Percentiles rank a stretch among this genome's conserved stretches.
These are phyloP conservation scores for Dryoscopus gambensis DNA, from an alignment of 2,113 vertebrate species.

Conservation along the genomic window DNA sequence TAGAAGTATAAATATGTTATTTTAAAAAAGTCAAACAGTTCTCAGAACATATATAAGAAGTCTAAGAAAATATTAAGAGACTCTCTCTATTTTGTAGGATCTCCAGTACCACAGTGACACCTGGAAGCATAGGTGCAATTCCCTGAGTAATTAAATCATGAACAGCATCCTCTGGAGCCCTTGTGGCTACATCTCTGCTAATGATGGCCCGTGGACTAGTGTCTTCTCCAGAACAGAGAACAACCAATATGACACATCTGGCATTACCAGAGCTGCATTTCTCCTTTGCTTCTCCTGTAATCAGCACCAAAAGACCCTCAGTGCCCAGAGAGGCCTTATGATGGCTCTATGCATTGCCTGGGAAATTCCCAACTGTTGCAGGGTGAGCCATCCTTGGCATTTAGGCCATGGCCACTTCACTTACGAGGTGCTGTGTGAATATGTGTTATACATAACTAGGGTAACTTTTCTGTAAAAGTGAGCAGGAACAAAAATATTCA, in stretches of 20 bases:
- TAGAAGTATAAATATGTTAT: not conserved
- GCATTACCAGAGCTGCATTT: not conserved
- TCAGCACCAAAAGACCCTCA: not conserved
- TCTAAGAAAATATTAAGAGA: not conserved
- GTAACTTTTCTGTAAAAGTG: not conserved
- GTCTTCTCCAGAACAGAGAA: not conserved
- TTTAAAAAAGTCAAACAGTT: not conserved
- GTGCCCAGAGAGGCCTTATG: not conserved
- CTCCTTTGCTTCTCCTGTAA: not conserved
- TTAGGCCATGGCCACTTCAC: not conserved
- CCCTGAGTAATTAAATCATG: not conserved
- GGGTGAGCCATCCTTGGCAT: not conserved
- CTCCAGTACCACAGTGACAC: not conserved
- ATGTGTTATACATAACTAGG: no score
- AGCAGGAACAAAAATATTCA: not conserved
- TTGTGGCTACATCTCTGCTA: not conserved
- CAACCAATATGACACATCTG: not conserved
- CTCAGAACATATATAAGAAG: not conserved
- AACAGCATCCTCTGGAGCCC: not conserved
- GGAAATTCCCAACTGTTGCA: not conserved
- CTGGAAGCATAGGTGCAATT: not conserved
- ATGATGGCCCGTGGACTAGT: not conserved
- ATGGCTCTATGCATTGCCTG: rapidly evolving
- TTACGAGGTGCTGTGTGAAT: rapidly evolving
- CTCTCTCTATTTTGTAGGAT: not conserved